Conservation (phyloP, 2,113 vertebrate genomes). For the Gymnocephalus cernua region DNA sequence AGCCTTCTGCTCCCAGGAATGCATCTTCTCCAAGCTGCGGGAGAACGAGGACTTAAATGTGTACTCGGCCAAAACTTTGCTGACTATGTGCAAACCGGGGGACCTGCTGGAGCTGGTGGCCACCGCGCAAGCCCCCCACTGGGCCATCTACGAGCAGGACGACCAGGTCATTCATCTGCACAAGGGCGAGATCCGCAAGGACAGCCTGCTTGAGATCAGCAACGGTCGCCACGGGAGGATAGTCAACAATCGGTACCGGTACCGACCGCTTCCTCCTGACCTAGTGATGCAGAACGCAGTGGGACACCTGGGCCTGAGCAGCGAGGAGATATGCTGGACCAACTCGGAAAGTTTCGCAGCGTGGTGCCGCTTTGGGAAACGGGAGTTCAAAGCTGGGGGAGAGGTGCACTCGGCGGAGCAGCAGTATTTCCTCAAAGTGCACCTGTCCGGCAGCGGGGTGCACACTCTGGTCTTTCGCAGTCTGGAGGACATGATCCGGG, state of each 20-base stretch:
- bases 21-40: constrained; percentile 98
- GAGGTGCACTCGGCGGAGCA: constrained; percentile 92
- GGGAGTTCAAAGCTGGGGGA: constrained; percentile 98
- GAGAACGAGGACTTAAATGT: constrained; percentile 94
- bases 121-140: constrained; percentile 91
- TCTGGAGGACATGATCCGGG: constrained; percentile 97
- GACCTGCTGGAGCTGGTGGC: constrained; percentile 96
- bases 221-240: constrained; percentile 92
- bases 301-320: constrained; percentile 94
- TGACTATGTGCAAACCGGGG: constrained; percentile 95
- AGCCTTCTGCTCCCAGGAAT: constrained; percentile 98
- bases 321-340: constrained; percentile 97
- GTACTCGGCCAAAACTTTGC: constrained; percentile 91
- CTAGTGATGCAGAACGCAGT: constrained; percentile 98
- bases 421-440: constrained; percentile 96
- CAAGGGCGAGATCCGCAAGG: constrained; percentile 96
- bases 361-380: constrained; percentile 98
- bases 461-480: constrained; percentile 96
- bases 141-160: constrained; percentile 94
- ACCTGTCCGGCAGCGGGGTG: constrained; percentile 91
- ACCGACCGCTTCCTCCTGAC: constrained; percentile 94
- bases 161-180: constrained; percentile 96
- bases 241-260: constrained; percentile 97
- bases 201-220: constrained; percentile 93
- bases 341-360: constrained; percentile 99